phyloP scores from a whole-genome alignment of 2,797 vertebrate genomes.

The Typhlichthys eigenmanni region DNA sequence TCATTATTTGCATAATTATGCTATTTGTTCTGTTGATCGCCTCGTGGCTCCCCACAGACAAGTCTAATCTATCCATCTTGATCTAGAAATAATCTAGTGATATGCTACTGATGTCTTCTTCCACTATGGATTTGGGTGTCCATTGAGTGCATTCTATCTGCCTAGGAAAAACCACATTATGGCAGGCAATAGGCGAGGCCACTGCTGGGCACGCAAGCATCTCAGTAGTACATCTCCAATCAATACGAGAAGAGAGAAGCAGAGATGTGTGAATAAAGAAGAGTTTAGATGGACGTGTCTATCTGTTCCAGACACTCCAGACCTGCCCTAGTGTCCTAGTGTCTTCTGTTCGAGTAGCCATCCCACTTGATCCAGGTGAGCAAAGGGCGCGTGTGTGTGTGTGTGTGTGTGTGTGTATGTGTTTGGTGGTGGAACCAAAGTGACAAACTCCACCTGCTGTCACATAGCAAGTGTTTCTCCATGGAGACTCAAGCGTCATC shows the following conservation, averaged over 20 bases:
- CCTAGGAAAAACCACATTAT: conserved; percentile 34
- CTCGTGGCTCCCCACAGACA: conserved; percentile 14
- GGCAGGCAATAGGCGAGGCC: conserved; percentile 30
- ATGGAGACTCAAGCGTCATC: conserved; percentile 64
- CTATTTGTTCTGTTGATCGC: conserved; percentile 12
- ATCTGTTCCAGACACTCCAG: conserved; percentile 45
- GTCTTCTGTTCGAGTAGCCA: conserved; percentile 37
- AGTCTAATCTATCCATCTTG: conserved; percentile 4
- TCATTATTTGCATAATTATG: background rate
- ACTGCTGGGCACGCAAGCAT: conserved; percentile 30
- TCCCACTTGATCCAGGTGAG: conserved; percentile 56
- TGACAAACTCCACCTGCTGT: conserved; percentile 61
- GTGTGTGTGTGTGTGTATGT: conserved; percentile 11
- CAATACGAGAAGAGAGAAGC: conserved; percentile 44
- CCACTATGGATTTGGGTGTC: conserved; percentile 46
- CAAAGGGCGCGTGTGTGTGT: conserved; percentile 21
- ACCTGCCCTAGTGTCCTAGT: conserved; percentile 30
- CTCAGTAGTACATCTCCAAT: conserved; percentile 46
- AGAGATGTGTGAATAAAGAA: conserved; percentile 42
- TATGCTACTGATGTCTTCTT: conserved; percentile 40
- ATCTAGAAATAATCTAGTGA: background rate
- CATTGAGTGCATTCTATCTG: conserved; percentile 30
- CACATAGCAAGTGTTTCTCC: conserved; percentile 64
- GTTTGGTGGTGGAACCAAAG: conserved; percentile 34
- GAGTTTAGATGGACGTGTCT: conserved; percentile 57